Conservation (phyloP, 2,888 invertebrate genomes). For the Itoplectis maculator region DNA sequence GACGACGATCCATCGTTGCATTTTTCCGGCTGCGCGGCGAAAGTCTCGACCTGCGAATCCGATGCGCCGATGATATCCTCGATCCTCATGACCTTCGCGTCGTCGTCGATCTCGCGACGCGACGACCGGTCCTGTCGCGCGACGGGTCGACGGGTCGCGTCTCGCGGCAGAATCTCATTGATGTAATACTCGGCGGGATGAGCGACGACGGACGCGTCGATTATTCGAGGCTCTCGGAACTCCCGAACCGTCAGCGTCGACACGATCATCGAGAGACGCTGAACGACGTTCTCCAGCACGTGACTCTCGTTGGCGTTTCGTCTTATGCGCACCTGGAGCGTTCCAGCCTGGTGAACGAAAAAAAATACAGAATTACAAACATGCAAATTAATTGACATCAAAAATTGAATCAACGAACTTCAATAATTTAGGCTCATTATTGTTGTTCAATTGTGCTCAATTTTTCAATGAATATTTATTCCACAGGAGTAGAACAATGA, state of each 20-base stretch:
- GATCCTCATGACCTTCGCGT: constrained; percentile 63
- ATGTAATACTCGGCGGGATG: constrained; percentile 74
- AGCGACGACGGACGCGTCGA: constrained; percentile 39
- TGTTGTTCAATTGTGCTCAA: not conserved
- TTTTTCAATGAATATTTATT: no score
- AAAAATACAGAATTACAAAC: constrained; percentile 6
- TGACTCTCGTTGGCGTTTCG: constrained; percentile 88
- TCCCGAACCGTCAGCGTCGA: constrained; percentile 87
- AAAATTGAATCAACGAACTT: not conserved
- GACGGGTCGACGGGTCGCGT: constrained; percentile 11
- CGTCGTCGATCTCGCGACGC: constrained; percentile 40
- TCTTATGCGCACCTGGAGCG: constrained; percentile 87
- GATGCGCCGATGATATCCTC: constrained; percentile 64
- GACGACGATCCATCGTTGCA: constrained; percentile 14
- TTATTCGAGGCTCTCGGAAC: constrained; percentile 71
- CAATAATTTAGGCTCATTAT: not conserved
- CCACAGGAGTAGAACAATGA: no score
- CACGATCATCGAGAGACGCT: constrained; percentile 86
- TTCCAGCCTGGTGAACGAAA: constrained; percentile 84
- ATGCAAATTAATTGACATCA: not conserved
- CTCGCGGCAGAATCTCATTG: constrained; percentile 72
- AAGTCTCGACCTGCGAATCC: constrained; percentile 42
- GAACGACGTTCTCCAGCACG: constrained; percentile 87
- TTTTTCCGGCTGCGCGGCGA: constrained; percentile 34
- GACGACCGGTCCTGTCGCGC: constrained; percentile 6